phyloP scores from a whole-genome alignment of 1,140 invertebrate species.

The Hirudo medicinalis region DNA sequence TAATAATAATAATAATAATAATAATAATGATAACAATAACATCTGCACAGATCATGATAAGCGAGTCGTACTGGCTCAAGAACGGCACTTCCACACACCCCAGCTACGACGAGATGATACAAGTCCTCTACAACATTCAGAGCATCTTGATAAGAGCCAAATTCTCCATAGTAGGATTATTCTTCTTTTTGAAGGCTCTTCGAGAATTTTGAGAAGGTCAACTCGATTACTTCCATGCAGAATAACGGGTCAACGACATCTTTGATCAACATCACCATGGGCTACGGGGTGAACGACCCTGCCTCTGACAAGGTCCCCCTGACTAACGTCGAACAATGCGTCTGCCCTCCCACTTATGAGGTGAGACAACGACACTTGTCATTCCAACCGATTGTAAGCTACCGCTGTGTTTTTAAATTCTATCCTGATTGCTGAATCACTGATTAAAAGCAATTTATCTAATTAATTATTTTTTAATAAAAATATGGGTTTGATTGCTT shows the following conservation, averaged over 20 bases:
- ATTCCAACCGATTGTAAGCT: no score
- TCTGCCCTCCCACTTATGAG: constrained; percentile 68
- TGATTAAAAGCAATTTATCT: no score
- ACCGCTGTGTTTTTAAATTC: no score
- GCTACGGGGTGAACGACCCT: background rate
- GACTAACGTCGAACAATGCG: constrained; percentile 78
- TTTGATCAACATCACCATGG: background rate
- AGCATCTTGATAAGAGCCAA: constrained; percentile 20
- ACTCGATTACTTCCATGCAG: background rate
- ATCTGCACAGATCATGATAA: background rate
- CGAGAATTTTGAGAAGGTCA: background rate
- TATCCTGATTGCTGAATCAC: no score
- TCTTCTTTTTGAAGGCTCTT: background rate
- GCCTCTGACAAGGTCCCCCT: constrained; percentile 45
- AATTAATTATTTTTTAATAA: no score
- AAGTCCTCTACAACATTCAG: constrained; percentile 16
- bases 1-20: background rate
- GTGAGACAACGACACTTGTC: background rate
- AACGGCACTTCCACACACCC: constrained; percentile 11
- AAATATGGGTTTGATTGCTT: no score
- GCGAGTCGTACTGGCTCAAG: background rate
- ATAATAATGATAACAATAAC: background rate
- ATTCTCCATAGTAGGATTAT: constrained; percentile 16
- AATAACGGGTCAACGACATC: background rate
- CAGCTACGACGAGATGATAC: constrained; percentile 20